Conservation (phyloP, 2,888 invertebrate genomes). For the Stegana nigrithorax region DNA sequence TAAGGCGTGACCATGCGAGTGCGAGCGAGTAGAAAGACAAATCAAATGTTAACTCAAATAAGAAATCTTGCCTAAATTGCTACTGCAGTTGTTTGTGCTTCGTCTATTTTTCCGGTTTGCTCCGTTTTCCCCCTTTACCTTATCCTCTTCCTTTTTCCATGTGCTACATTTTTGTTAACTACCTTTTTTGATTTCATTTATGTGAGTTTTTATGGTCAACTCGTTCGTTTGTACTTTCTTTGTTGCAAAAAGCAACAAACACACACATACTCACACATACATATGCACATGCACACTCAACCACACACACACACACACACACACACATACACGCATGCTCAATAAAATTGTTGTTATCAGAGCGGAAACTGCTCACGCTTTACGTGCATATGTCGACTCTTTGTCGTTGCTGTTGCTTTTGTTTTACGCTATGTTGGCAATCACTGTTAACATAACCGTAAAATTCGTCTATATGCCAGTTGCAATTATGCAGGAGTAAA, state of each 20-base stretch:
- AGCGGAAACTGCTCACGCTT: conserved; percentile 43
- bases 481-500: conserved; percentile 15
- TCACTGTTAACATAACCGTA: conserved; percentile 48
- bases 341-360: conserved; percentile 44
- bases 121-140: conserved; percentile 40
- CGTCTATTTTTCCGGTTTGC: conserved; percentile 16
- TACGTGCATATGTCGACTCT: not conserved
- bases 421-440: conserved; percentile 37
- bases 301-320: not conserved
- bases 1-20: too few relatives aligned
- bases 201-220: conserved; percentile 7
- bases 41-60: conserved; percentile 53
- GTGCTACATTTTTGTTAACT: conserved; percentile 41
- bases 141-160: conserved; percentile 43
- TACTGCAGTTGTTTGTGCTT: not conserved
- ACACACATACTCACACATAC: too few relatives aligned
- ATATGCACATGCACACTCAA: too few relatives aligned
- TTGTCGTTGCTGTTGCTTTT: too few relatives aligned
- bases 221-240: too few relatives aligned
- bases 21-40: too few relatives aligned
- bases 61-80: conserved; percentile 55
- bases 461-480: conserved; percentile 22
- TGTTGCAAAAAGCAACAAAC: too few relatives aligned
- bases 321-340: conserved; percentile 29
- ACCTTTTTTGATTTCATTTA: conserved; percentile 8